These are phyloP conservation scores for Melieria picta DNA, from an alignment of 2,888 invertebrate genomes.

Conservation along the genomic window DNA sequence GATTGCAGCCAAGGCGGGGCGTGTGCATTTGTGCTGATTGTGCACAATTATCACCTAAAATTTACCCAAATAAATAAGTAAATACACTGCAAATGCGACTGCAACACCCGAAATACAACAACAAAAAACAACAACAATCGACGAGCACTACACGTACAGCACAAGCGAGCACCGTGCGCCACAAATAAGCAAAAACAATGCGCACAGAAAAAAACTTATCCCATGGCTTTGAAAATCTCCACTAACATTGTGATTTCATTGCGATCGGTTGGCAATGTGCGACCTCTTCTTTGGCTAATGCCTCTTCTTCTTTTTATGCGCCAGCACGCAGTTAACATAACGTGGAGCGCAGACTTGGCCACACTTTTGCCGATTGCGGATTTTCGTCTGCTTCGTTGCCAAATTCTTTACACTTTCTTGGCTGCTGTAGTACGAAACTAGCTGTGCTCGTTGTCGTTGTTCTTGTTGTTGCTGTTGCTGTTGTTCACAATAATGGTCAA, in stretches of 20 bases:
- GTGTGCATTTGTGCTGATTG: too few relatives aligned
- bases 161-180: too few relatives aligned
- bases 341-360: background rate
- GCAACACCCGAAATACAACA: background rate
- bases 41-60: too few relatives aligned
- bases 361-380: background rate
- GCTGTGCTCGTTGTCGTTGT: constrained; percentile 6
- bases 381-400: constrained; percentile 12
- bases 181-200: too few relatives aligned
- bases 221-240: constrained; percentile 3
- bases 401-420: constrained; percentile 7
- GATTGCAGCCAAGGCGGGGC: too few relatives aligned
- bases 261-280: background rate
- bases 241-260: background rate
- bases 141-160: too few relatives aligned
- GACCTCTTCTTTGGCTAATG: too few relatives aligned
- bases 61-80: too few relatives aligned
- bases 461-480: background rate
- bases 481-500: constrained; percentile 1
- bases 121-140: background rate
- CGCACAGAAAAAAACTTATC: background rate
- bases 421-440: background rate
- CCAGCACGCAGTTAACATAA: too few relatives aligned
- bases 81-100: background rate
- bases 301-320: background rate